phyloP scores from a whole-genome alignment of 2,113 vertebrate genomes.

The Tupaia chinensis region DNA sequence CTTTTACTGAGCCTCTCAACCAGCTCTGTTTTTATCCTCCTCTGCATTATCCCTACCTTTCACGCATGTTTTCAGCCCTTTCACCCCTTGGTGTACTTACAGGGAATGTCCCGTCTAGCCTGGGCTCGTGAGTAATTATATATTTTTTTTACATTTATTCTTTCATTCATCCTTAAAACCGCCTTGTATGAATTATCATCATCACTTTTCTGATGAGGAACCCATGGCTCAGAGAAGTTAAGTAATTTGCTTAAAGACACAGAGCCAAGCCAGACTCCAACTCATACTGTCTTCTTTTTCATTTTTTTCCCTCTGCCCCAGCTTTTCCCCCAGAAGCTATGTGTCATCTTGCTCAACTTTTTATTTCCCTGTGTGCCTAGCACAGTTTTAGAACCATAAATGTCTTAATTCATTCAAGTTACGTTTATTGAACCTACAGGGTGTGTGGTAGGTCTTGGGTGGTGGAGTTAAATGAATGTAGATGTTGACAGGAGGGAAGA shows the following conservation, averaged over 20 bases:
- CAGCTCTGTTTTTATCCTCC: not conserved
- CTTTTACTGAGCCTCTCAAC: not conserved
- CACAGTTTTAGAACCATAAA: not conserved
- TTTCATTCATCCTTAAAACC: slow-evolving; percentile 18
- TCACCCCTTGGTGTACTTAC: not conserved
- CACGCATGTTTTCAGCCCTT: not conserved
- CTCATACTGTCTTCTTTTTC: no score
- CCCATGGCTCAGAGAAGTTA: not conserved
- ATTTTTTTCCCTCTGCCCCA: not conserved
- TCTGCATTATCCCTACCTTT: not conserved
- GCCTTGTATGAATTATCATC: not conserved
- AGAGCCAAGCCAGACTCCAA: not conserved
- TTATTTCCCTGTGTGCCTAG: not conserved
- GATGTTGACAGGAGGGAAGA: not conserved
- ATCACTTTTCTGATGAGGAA: not conserved
- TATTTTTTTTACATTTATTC: not conserved
- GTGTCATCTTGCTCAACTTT: not conserved
- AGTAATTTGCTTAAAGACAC: not conserved
- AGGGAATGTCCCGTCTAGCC: not conserved
- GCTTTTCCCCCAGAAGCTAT: not conserved
- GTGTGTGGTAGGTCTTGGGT: not conserved
- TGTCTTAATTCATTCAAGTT: slow-evolving; percentile 31
- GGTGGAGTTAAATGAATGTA: not conserved
- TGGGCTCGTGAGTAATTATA: not conserved
- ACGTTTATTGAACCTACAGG: not conserved